These are phyloP conservation scores for Penelope pileata DNA, from an alignment of 2,113 vertebrate species.

Conservation along the genomic window DNA sequence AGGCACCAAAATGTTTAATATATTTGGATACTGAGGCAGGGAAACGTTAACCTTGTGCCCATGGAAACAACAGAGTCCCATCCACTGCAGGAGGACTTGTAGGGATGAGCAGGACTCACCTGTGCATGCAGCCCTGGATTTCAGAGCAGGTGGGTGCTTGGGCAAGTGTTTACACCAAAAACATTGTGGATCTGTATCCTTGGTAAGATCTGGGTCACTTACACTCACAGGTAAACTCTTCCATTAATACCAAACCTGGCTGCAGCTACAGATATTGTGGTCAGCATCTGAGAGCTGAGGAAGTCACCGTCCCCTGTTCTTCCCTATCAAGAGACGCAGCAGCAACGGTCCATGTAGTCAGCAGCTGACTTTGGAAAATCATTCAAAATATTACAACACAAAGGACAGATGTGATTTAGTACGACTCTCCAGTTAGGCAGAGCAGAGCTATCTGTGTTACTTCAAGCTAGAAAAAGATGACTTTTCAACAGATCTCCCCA, in stretches of 20 bases:
- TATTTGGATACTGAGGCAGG: not conserved
- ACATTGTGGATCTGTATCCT: not conserved
- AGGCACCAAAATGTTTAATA: not conserved
- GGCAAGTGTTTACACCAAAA: not conserved
- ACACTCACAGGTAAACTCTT: not conserved
- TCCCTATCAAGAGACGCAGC: not conserved
- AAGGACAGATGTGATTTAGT: constrained; percentile 53
- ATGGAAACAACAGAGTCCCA: no score
- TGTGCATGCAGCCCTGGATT: not conserved
- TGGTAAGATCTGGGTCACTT: not conserved
- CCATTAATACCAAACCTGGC: not conserved
- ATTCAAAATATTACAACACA: not conserved
- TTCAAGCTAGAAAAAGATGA: constrained; percentile 52
- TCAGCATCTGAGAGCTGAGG: not conserved
- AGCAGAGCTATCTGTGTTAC: constrained; percentile 34
- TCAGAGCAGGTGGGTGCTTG: not conserved
- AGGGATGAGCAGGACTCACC: not conserved
- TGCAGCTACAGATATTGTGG: not conserved
- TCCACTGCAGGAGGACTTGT: not conserved
- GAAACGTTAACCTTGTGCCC: not conserved
- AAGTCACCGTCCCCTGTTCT: not conserved
- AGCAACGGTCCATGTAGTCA: not conserved
- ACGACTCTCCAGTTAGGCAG: not conserved
- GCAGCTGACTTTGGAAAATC: not conserved
- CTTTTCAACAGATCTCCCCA: constrained; percentile 57